phyloP scores from a whole-genome alignment of 2,888 invertebrate genomes.

The Drosophila multiciliata region DNA sequence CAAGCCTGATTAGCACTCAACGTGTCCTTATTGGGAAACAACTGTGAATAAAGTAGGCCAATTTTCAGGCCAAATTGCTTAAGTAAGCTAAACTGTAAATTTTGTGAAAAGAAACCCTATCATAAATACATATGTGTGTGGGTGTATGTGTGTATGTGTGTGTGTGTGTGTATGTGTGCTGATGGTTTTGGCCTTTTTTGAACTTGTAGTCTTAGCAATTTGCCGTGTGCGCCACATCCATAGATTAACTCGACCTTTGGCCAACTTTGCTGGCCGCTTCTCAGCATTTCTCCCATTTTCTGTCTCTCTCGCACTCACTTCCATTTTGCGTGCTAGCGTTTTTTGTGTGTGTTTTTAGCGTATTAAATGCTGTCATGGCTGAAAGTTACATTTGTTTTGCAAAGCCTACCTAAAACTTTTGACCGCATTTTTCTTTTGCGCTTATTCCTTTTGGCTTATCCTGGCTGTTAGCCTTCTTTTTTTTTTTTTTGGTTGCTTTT shows the following conservation, averaged over 20 bases:
- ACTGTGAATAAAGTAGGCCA: neutral
- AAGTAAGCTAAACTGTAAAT: slow-evolving; percentile 26
- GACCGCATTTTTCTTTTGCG: slow-evolving; percentile 44
- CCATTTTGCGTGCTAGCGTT: slow-evolving; percentile 8
- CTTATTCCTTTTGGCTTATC: neutral
- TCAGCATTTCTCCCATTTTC: neutral
- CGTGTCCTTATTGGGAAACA: neutral
- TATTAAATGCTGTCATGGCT: slow-evolving; percentile 48
- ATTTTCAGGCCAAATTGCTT: neutral
- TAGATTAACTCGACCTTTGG: slow-evolving; percentile 71
- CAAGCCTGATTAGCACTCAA: neutral
- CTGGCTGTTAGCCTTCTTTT: slow-evolving; percentile 1
- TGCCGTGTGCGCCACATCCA: slow-evolving; percentile 37
- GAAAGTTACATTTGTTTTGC: slow-evolving; percentile 39
- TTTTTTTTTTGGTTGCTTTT: slow-evolving; percentile 7
- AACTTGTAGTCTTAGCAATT: slow-evolving; percentile 40
- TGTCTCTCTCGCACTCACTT: neutral
- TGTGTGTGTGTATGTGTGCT: neutral
- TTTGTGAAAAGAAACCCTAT: slow-evolving; percentile 21
- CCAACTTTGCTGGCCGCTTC: slow-evolving; percentile 32
- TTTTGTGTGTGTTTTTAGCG: slow-evolving; percentile 46
- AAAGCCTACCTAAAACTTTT: slow-evolving; percentile 41
- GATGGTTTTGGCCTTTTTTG: slow-evolving; percentile 20
- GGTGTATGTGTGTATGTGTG: neutral
- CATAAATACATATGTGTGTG: neutral